A percentile compares a stretch with the other conserved stretches of the same genome.
Evolutionary conservation across 2,888 invertebrate species (phyloP).

Genomic region (Muscina levida): DNA sequence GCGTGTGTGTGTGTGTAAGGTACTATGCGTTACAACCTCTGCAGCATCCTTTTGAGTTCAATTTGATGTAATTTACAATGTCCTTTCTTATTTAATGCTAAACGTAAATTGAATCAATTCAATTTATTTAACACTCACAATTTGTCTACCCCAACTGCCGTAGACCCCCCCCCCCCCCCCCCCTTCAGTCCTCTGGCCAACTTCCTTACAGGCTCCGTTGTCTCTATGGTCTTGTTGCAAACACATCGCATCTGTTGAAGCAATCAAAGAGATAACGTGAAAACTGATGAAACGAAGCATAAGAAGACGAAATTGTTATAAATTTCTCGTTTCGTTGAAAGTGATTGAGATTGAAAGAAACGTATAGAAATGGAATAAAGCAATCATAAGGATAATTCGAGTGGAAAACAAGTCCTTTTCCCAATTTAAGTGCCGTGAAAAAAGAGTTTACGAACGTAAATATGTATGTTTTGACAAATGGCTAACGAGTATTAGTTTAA

Average conservation of each 20-base stretch:
- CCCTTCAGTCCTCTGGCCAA: slow-evolving; percentile 11
- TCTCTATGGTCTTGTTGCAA: neutral
- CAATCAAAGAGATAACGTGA: neutral
- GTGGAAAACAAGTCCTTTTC: slow-evolving; percentile 74
- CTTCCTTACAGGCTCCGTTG: neutral
- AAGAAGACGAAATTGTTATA: slow-evolving; percentile 21
- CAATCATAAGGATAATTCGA: slow-evolving; percentile 73
- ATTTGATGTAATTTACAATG: slow-evolving; percentile 69
- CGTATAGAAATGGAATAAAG: slow-evolving; percentile 62
- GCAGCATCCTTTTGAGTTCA: slow-evolving; percentile 55
- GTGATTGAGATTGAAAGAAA: slow-evolving; percentile 13
- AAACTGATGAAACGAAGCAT: neutral
- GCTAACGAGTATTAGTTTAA: too few relatives aligned
- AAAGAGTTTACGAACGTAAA: neutral
- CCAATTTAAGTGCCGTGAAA: neutral
- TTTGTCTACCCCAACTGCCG: slow-evolving; percentile 5
- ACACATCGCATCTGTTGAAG: neutral
- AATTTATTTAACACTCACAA: slow-evolving; percentile 67
- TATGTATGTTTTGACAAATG: neutral
- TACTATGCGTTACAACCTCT: too few relatives aligned
- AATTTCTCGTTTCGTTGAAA: slow-evolving; percentile 30
- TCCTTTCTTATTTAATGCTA: slow-evolving; percentile 57
- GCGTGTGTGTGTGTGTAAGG: slow-evolving; percentile 12
- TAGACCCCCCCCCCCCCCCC: neutral
- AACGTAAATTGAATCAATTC: slow-evolving; percentile 69